Conservation (phyloP, 2,888 invertebrate genomes). For the Diarsia mendica region DNA sequence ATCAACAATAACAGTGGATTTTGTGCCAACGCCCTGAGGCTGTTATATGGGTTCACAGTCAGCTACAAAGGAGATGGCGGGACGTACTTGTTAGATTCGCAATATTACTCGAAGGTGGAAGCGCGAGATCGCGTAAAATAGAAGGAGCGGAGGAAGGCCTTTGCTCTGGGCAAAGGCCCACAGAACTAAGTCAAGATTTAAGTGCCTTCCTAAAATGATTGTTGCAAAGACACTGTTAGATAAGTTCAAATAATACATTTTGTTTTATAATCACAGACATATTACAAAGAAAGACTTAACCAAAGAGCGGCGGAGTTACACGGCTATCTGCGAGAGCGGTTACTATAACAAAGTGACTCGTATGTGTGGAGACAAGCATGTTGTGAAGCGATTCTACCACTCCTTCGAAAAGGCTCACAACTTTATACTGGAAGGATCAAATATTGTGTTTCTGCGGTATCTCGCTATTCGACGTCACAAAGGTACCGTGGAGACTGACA, state of each 20-base stretch:
- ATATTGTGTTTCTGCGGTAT: constrained; percentile 91
- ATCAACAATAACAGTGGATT: neutral
- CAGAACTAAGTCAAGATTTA: neutral
- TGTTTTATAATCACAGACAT: constrained; percentile 76
- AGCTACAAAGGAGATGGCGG: neutral
- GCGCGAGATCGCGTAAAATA: neutral
- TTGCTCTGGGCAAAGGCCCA: constrained; percentile 3
- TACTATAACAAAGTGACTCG: constrained; percentile 90
- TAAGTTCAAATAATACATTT: constrained; percentile 26
- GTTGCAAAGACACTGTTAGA: neutral
- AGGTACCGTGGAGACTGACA: constrained; percentile 89
- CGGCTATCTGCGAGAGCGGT: constrained; percentile 88
- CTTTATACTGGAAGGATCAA: constrained; percentile 91
- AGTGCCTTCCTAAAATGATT: neutral
- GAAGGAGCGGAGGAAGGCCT: neutral
- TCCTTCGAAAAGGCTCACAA: constrained; percentile 85
- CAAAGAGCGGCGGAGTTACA: constrained; percentile 89
- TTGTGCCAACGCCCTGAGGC: neutral
- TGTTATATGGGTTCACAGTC: neutral
- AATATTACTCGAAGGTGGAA: constrained; percentile 4
- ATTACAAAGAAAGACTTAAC: constrained; percentile 82
- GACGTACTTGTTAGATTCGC: neutral
- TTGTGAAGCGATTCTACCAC: constrained; percentile 88
- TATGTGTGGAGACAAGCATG: constrained; percentile 83
- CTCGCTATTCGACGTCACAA: constrained; percentile 88